phyloP scores from a whole-genome alignment of 2,888 invertebrate species.

The Heteropelma amictum region DNA sequence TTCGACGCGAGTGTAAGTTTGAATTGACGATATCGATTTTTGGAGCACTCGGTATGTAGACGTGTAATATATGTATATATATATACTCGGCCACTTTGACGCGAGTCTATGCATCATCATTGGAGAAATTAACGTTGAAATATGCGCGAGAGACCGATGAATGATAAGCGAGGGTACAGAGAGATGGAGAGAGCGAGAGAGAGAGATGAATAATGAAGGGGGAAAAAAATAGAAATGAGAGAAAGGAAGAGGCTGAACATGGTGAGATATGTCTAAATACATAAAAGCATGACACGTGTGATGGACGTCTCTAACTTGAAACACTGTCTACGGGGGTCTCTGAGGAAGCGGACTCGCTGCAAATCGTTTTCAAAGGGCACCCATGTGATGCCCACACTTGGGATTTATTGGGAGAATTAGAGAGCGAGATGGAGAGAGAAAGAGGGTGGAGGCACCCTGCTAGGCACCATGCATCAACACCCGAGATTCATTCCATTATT shows the following conservation, averaged over 20 bases:
- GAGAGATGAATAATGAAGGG: slow-evolving; percentile 33
- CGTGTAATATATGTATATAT: too few relatives aligned
- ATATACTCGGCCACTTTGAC: slow-evolving; percentile 64
- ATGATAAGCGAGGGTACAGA: slow-evolving; percentile 58
- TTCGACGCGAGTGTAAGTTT: too few relatives aligned
- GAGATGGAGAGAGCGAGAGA: slow-evolving; percentile 53
- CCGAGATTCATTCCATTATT: slow-evolving; percentile 76
- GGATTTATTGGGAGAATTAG: slow-evolving; percentile 18
- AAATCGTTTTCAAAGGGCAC: slow-evolving; percentile 19
- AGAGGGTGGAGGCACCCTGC: slow-evolving; percentile 68
- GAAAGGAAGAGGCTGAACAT: slow-evolving; percentile 49
- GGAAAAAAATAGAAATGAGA: slow-evolving; percentile 29
- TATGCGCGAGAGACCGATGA: slow-evolving; percentile 63
- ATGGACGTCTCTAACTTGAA: slow-evolving; percentile 75
- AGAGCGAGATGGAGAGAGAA: not conserved
- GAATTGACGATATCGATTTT: too few relatives aligned
- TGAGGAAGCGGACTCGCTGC: slow-evolving; percentile 42
- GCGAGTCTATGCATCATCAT: slow-evolving; percentile 72
- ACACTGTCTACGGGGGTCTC: slow-evolving; percentile 72
- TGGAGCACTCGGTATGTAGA: too few relatives aligned
- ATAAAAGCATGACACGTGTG: slow-evolving; percentile 74
- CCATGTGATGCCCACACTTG: slow-evolving; percentile 19
- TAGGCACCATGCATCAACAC: slow-evolving; percentile 77
- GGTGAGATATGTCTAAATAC: slow-evolving; percentile 76
- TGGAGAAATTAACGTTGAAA: slow-evolving; percentile 72